These are phyloP conservation scores for Pseudochaenichthys georgianus DNA, from an alignment of 2,797 vertebrate species.

Conservation along the genomic window DNA sequence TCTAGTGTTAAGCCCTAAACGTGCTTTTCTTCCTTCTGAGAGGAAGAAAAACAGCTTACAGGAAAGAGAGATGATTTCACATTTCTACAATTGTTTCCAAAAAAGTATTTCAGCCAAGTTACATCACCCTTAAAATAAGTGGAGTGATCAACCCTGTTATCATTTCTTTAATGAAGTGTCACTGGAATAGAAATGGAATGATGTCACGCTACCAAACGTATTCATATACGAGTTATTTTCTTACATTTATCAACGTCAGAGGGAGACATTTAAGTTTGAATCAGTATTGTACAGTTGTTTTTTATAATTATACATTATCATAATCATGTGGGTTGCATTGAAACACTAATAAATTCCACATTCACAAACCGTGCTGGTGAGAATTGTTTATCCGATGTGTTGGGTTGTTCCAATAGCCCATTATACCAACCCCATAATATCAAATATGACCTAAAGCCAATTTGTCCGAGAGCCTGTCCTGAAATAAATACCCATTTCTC, in stretches of 20 bases:
- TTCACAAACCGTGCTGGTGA: neutral
- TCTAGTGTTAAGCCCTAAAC: conserved; percentile 42
- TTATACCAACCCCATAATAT: too few species aligned
- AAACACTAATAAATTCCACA: neutral
- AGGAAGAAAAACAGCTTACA: conserved; percentile 39
- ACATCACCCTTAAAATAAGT: conserved; percentile 53
- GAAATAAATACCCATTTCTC: too few species aligned
- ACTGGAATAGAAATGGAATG: conserved; percentile 14
- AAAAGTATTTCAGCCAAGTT: conserved; percentile 44
- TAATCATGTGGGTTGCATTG: conserved; percentile 12
- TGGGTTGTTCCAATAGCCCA: neutral
- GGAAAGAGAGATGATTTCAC: conserved; percentile 50
- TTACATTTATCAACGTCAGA: conserved; percentile 23
- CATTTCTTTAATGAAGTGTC: conserved; percentile 33
- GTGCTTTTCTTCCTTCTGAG: neutral
- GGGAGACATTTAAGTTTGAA: neutral
- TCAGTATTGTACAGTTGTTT: neutral
- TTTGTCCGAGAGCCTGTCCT: too few species aligned
- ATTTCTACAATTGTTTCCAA: conserved; percentile 50
- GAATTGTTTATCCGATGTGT: neutral
- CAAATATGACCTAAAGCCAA: too few species aligned
- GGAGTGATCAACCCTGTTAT: conserved; percentile 30
- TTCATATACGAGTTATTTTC: conserved; percentile 26
- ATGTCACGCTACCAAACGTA: conserved; percentile 19
- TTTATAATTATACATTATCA: conserved; percentile 22